Conservation (phyloP, 2,797 vertebrate species). For the Pantherophis vulpinus region DNA sequence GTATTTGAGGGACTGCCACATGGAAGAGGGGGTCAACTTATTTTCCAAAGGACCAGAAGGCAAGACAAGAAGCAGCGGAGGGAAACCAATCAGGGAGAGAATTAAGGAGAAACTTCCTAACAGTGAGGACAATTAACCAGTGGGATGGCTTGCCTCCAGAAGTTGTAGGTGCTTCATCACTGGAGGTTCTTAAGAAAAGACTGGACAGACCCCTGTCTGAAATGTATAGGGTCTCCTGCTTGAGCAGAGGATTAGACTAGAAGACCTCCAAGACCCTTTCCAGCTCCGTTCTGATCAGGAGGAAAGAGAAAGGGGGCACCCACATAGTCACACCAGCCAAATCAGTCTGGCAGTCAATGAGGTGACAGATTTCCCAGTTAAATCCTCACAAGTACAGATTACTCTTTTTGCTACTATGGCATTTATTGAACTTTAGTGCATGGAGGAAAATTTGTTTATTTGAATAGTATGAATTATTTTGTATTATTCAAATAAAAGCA, state of each 20-base stretch:
- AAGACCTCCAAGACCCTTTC: not conserved
- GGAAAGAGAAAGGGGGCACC: not conserved
- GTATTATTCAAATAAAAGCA: not conserved
- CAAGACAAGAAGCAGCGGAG: not conserved
- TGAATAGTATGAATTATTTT: not conserved
- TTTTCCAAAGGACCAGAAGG: not conserved
- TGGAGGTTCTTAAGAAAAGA: not conserved
- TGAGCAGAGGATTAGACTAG: not conserved
- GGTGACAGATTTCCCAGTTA: not conserved
- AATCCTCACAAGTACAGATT: not conserved
- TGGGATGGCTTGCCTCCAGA: not conserved
- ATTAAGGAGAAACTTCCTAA: not conserved
- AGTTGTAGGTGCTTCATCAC: not conserved
- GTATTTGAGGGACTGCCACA: not conserved
- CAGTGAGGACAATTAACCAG: not conserved
- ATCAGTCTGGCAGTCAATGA: not conserved
- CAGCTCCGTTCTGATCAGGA: not conserved
- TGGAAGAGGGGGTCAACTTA: not conserved
- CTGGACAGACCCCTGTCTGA: not conserved
- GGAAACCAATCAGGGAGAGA: not conserved
- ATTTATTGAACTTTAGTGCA: constrained; percentile 4
- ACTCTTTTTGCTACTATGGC: constrained; percentile 29
- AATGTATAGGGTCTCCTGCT: not conserved
- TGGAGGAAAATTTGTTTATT: constrained; percentile 14
- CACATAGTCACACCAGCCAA: not conserved